Evolutionary conservation across 2,113 vertebrate genomes (phyloP).

Genomic region (Eclectus roratus): DNA sequence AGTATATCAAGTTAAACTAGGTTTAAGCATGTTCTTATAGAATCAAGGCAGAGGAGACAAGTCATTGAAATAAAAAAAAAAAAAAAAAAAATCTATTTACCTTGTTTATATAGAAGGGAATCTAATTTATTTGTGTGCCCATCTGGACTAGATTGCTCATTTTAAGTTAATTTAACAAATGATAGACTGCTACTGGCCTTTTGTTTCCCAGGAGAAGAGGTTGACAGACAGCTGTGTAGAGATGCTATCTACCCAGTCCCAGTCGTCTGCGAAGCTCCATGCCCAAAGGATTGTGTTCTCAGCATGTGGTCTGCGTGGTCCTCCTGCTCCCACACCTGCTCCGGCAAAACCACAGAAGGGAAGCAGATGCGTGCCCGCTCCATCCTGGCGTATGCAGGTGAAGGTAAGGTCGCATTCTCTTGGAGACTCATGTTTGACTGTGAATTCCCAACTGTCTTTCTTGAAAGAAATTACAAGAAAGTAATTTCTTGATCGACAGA

Average conservation of each 20-base stretch:
- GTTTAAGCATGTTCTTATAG: neutral
- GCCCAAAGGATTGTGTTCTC: conserved; percentile 92
- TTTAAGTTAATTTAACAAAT: conserved; percentile 64
- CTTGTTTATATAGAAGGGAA: conserved; percentile 48
- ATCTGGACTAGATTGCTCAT: conserved; percentile 57
- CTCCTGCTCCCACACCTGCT: conserved; percentile 96
- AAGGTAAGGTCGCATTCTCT: conserved; percentile 79
- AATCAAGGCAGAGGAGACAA: neutral
- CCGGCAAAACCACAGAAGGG: conserved; percentile 93
- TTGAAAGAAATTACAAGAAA: too few species aligned
- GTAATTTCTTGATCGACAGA: neutral
- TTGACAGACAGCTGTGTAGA: conserved; percentile 84
- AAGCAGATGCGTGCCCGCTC: conserved; percentile 90
- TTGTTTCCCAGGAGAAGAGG: conserved; percentile 81
- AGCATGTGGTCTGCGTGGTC: conserved; percentile 92
- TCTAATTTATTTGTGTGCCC: conserved; percentile 59
- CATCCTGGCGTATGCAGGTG: conserved; percentile 90
- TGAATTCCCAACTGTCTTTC: neutral
- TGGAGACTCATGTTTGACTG: neutral
- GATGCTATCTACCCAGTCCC: conserved; percentile 83
- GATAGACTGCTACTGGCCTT: conserved; percentile 55
- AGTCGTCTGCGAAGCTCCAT: conserved; percentile 84
- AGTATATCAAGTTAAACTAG: neutral
- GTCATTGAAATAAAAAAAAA: conserved; percentile 13
- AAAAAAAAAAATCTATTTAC: conserved; percentile 7